phyloP scores from a whole-genome alignment of 2,888 invertebrate genomes.

The Lochmaea capreae region DNA sequence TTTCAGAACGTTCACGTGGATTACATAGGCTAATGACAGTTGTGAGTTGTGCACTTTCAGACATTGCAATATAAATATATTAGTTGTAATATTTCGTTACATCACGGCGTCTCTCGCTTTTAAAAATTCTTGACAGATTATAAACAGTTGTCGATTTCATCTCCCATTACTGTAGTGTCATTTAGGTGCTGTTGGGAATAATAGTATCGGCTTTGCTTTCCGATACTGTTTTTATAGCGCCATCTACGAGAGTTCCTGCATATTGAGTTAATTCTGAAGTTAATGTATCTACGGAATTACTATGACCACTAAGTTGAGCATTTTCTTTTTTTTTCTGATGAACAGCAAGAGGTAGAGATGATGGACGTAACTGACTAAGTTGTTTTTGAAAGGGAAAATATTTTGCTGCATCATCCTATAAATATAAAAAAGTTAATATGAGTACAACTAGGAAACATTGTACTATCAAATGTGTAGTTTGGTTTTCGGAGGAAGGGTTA shows the following conservation, averaged over 20 bases:
- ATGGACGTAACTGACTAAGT: slow-evolving; percentile 59
- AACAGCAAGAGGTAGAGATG: slow-evolving; percentile 63
- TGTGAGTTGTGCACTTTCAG: too few relatives aligned
- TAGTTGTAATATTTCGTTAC: too few relatives aligned
- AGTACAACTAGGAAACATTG: not conserved
- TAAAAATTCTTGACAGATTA: too few relatives aligned
- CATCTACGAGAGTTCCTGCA: slow-evolving; percentile 64
- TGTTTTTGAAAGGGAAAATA: slow-evolving; percentile 63
- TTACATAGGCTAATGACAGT: too few relatives aligned
- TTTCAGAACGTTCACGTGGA: too few relatives aligned
- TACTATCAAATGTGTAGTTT: too few relatives aligned
- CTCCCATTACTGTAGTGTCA: not conserved
- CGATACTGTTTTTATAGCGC: slow-evolving; percentile 63
- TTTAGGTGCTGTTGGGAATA: slow-evolving; percentile 39
- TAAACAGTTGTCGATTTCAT: not conserved
- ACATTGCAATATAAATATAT: too few relatives aligned
- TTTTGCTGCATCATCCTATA: slow-evolving; percentile 63
- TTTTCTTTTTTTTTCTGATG: slow-evolving; percentile 58
- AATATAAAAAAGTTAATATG: not conserved
- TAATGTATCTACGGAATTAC: slow-evolving; percentile 28
- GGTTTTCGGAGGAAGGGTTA: too few relatives aligned
- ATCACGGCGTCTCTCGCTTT: too few relatives aligned
- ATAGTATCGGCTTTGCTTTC: slow-evolving; percentile 54
- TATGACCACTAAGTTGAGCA: slow-evolving; percentile 35
- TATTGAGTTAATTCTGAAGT: slow-evolving; percentile 61